These are phyloP conservation scores for Apamea epomidion DNA, from an alignment of 2,888 invertebrate species.

Conservation along the genomic window DNA sequence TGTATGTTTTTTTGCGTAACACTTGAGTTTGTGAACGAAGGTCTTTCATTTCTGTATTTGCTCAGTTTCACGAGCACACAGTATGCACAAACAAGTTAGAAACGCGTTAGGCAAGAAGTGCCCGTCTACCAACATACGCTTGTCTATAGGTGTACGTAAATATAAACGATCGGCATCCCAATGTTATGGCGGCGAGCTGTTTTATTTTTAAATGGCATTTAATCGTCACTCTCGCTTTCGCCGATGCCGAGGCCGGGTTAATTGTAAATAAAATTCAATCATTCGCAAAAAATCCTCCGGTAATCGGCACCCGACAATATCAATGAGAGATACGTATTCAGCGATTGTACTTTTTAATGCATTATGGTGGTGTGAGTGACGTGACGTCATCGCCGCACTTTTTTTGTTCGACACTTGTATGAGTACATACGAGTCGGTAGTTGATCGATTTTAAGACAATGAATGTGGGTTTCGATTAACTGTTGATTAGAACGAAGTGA, in stretches of 20 bases:
- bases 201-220: conserved; percentile 90
- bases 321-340: conserved; percentile 83
- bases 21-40: conserved; percentile 25
- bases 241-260: conserved; percentile 85
- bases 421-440: conserved; percentile 36
- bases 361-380: conserved; percentile 61
- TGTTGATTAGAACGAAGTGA: conserved; percentile 22
- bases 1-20: conserved; percentile 63
- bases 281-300: conserved; percentile 88
- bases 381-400: conserved; percentile 69
- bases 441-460: conserved; percentile 56
- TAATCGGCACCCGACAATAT: conserved; percentile 87
- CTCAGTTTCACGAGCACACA: not conserved
- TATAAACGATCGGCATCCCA: conserved; percentile 78
- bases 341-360: conserved; percentile 73
- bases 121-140: not conserved
- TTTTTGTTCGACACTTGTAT: conserved; percentile 60
- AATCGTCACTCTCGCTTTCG: conserved; percentile 89
- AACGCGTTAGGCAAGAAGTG: not conserved
- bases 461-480: conserved; percentile 41
- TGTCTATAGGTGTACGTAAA: conserved; percentile 55
- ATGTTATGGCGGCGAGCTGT: conserved; percentile 85
- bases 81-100: conserved; percentile 30
- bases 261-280: conserved; percentile 91
- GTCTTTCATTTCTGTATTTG: not conserved